Base-by-base conservation (phyloP, 2,888 invertebrate species). In the Copidosoma aretas region DNA sequence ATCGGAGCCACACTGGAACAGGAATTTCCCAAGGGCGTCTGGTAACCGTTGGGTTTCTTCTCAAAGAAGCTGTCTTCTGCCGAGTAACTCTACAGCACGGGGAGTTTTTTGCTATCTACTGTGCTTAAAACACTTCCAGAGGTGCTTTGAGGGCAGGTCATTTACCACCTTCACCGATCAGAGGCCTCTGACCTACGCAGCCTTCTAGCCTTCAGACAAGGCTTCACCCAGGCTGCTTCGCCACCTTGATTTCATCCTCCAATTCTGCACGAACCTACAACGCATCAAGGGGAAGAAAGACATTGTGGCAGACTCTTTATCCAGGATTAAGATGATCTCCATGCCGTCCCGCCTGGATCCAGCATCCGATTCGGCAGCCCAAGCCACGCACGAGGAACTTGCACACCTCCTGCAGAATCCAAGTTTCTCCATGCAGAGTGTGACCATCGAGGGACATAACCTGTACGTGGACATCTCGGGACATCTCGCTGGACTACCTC, bases 271-370 rank as follows among this genome's bases (percentile, higher is more conserved):
- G 1, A 39, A 64, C 17, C 67, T 76, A 14, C 41, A 66, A 1
- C 49, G 74, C 60, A 39, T 74, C 3, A 53, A 62, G 3, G 75
- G 73, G 12, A 22, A 51, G 3, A 74, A 74, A 12, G 76, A 75
- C 63, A 53, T 64, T 0, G 69, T 75, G 1, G 74, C 74, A 1
- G 75, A 76, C 61, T 69, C 74, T 1, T 57, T 76, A 14, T 74
- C 73, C 1, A 32, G 32, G 32, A 32, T 32, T 32, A 3, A 32
- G 32, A 32, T 8, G 32, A 32, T 32, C 32, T 32, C 43, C 10
- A 60, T 60, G 32, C 60, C 49, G 15, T 25, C 60, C n/a, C 32
- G 1, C 10, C 41, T 49, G 5, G 51, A 24, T 19, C 17, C 49
- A 10, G 17, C 15, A 8, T 25, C 51, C 19, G 25, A 24, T 19